These are phyloP conservation scores for Heteromurus nitidus DNA, from an alignment of 2,888 invertebrate species.

Conservation along the genomic window DNA sequence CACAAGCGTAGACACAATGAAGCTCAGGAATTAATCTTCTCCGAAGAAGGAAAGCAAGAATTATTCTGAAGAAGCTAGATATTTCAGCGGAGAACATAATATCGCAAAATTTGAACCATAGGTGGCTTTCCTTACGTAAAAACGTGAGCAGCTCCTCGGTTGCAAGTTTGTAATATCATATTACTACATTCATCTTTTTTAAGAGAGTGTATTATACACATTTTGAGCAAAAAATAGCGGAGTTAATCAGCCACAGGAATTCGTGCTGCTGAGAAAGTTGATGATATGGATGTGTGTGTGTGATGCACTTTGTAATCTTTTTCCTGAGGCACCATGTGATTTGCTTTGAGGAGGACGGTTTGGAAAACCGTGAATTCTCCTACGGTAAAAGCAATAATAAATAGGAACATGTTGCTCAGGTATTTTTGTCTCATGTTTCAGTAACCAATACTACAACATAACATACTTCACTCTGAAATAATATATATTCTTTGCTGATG, in stretches of 20 bases:
- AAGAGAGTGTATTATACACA: not conserved
- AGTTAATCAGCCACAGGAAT: constrained; percentile 16
- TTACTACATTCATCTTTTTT: not conserved
- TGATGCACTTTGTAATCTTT: not conserved
- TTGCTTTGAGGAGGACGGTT: not conserved
- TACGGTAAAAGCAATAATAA: constrained; percentile 15
- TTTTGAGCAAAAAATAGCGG: not conserved
- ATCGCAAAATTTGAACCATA: not conserved
- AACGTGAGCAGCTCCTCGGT: not conserved
- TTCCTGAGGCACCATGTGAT: constrained; percentile 5
- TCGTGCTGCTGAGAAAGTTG: constrained; percentile 9
- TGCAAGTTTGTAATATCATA: not conserved
- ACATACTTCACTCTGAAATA: not conserved
- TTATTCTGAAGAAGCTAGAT: not conserved
- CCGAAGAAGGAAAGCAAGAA: not conserved
- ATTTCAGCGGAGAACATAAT: not conserved
- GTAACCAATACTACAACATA: too few relatives aligned
- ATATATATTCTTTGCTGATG: too few relatives aligned
- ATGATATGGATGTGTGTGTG: not conserved
- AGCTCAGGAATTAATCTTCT: too few relatives aligned
- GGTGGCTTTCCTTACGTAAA: too few relatives aligned
- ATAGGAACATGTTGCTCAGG: too few relatives aligned
- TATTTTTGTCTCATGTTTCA: too few relatives aligned
- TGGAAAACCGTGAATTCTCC: constrained; percentile 15
- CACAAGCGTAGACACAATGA: too few relatives aligned